phyloP scores from a whole-genome alignment of 2,888 invertebrate genomes.

The Drosophila mercatorum region DNA sequence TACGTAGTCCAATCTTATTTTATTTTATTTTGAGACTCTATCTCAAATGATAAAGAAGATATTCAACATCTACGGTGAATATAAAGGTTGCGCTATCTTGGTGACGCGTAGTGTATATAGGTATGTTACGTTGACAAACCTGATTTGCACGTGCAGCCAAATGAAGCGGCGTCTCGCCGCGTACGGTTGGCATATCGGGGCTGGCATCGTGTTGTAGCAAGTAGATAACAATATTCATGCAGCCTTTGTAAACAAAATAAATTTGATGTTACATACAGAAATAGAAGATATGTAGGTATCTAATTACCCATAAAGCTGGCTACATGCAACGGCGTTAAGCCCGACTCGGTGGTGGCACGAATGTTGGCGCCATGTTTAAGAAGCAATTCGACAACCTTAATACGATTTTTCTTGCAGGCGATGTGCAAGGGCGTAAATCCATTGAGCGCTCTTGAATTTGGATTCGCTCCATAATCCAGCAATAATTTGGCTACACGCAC shows the following conservation, averaged over 20 bases:
- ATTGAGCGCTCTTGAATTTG: slow-evolving; percentile 97
- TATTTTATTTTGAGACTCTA: too few relatives aligned
- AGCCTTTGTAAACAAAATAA: slow-evolving; percentile 85
- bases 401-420: slow-evolving; percentile 99
- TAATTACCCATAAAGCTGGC: slow-evolving; percentile 95
- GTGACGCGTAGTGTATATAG: too few relatives aligned
- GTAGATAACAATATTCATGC: slow-evolving; percentile 99
- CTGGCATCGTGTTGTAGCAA: slow-evolving; percentile 96
- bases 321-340: slow-evolving; percentile 98
- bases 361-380: slow-evolving; percentile 96
- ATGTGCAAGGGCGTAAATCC: slow-evolving; percentile 99
- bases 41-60: too few relatives aligned
- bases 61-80: too few relatives aligned
- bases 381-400: slow-evolving; percentile 96
- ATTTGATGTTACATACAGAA: background rate
- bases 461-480: slow-evolving; percentile 97
- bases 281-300: background rate
- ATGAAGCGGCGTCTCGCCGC: slow-evolving; percentile 98
- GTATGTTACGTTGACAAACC: slow-evolving; percentile 29
- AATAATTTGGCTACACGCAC: slow-evolving; percentile 96
- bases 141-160: slow-evolving; percentile 97
- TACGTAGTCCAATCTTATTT: too few relatives aligned
- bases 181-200: slow-evolving; percentile 96
- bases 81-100: too few relatives aligned
- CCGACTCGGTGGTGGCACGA: slow-evolving; percentile 90